Evolutionary conservation across 2,797 vertebrate species (phyloP), one percentile per base, ranked within the genome.

Genomic region (Helarctos malayanus): DNA sequence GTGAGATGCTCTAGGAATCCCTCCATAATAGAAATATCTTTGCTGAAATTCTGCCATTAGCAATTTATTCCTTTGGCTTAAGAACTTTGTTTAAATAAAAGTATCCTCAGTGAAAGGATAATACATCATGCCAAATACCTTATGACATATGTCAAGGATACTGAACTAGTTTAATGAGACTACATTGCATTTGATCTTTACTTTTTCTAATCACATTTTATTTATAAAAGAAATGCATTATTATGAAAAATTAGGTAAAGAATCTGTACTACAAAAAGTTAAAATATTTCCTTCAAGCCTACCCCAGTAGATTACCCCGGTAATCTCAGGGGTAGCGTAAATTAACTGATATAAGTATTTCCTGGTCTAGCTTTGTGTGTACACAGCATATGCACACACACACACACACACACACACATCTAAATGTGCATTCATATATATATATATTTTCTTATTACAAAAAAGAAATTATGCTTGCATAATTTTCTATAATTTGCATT

Each of bases 161-260:
- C 16, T 95, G 41, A 94, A 85, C 61, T 61, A 86, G 8, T 93
- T 96, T 88, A 84, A 54, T 65, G 81, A 91, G 41, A 49, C 8
- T n/a, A 52, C 1, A 47, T 73, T 91, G 10, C n/a, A 4, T 78
- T 78, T 92, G 59, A 71, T 49, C 88, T 96, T 94, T 96, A 32
- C 9, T 57, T 80, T 81, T 89, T 80, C 2, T 52, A 57, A 56
- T 79, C 15, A 18, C 7, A 25, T 93, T 90, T 84, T 87, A 65
- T 71, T 95, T 91, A 89, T 92, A 73, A 76, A 92, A 54, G 21
- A 59, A 78, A 47, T 73, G 3, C 38, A 3, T 88, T 86, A 45
- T 56, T 65, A 35, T 29, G 75, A 59, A 94, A 47, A 63, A 83
- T 5, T 79, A 35, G 65, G 47, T 47, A 73, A 3, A 13, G 12